phyloP scores from a whole-genome alignment of 1,140 invertebrate species.

The Bombus vancouverensis region DNA sequence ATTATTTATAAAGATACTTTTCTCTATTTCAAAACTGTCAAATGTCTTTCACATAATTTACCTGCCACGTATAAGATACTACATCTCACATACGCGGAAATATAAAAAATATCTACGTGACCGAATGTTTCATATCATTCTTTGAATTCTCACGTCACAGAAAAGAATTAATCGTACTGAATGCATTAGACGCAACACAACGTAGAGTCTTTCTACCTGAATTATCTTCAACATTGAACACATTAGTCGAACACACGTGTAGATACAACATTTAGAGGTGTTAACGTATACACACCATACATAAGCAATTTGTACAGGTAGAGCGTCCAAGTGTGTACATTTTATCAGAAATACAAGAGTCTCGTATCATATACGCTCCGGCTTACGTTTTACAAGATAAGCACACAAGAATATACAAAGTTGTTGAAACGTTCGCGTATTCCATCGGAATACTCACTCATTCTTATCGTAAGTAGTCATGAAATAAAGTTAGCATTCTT shows the following conservation, averaged over 20 bases:
- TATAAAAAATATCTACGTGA: background rate
- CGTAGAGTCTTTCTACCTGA: background rate
- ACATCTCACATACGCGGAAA: background rate
- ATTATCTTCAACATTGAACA: slow-evolving; percentile 15
- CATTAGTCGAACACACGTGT: slow-evolving; percentile 37
- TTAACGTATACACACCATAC: background rate
- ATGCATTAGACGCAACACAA: slow-evolving; percentile 26
- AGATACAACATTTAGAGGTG: slow-evolving; percentile 16
- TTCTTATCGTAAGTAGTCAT: slow-evolving; percentile 39
- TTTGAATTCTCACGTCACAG: background rate
- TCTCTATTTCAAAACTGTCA: background rate
- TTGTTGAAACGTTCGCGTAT: slow-evolving; percentile 1
- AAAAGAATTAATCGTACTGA: background rate
- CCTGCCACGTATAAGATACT: background rate
- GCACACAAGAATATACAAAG: slow-evolving; percentile 12
- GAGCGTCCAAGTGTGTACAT: background rate
- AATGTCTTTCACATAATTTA: slow-evolving; percentile 11
- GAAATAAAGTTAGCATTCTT: slow-evolving; percentile 38
- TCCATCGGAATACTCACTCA: slow-evolving; percentile 26
- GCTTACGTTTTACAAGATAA: slow-evolving; percentile 43
- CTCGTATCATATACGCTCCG: slow-evolving; percentile 15
- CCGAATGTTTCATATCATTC: background rate
- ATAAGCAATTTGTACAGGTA: slow-evolving; percentile 10
- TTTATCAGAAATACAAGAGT: slow-evolving; percentile 40
- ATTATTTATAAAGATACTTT: background rate